Evolutionary conservation across 1,140 invertebrate genomes (phyloP), one percentile per base, ranked within the genome.

Genomic region (Apis dorsata): DNA sequence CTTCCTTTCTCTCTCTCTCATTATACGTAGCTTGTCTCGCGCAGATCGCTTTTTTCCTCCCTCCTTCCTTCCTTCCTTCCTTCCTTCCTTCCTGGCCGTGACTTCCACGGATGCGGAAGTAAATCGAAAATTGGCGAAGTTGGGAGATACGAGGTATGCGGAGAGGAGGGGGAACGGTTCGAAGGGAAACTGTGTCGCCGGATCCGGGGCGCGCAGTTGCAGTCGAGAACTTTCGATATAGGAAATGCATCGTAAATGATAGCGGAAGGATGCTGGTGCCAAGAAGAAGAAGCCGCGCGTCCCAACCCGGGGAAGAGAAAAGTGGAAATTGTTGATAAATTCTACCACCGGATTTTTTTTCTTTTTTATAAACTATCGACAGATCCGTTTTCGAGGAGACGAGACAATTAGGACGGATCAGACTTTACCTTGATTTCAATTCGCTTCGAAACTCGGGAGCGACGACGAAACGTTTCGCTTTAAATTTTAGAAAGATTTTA

Each of bases 91-190:
- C 34, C 34, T 34, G 34, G 34, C 34, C 34, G 34, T 34, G 34
- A 34, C 34, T 34, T 34, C 55, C 81, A 69, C 49, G 44, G 78
- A 81, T 55, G 77, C 85, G 85, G 85, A 82, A 87, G 82, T 79
- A 66, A 87, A 83, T 81, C n/a, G 73, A 21, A 87, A 84, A 60
- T 75, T 60, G 63, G 81, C 44, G 60, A 87, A 86, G 81, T 87
- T 87, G 69, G 34, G 34, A 34, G 34, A 3, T 34, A 34, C 34
- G 2, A 81, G 62, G 81, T 86, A 86, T 81, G 85, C 72, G 69
- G 81, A 62, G 78, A 55, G 62, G 63, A 21, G 59, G 44, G 69
- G 49, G 75, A 80, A 65, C 15, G 81, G 70, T 80, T 79, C 19
- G 28, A n/a, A 59, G 51, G 59, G 66, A 81, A 84, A 78, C 59